Evolutionary conservation across 2,888 invertebrate species (phyloP), one percentile per base, ranked within the genome.

Genomic region (Ypsolopha sequella): DNA sequence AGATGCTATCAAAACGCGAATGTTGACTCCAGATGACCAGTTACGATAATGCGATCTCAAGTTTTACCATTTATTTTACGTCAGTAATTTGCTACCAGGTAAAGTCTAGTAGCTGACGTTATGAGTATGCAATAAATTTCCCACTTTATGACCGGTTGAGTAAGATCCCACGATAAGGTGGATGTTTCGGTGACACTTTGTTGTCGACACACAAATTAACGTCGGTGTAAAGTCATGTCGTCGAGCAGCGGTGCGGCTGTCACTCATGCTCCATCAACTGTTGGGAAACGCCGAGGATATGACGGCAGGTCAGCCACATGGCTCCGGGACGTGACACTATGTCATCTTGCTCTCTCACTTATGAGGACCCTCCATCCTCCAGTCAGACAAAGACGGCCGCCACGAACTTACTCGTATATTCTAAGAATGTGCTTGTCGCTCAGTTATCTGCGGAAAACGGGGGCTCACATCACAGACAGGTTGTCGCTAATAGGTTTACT

Each of bases 231-330:
- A 71, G 85, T 82, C 78, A 82, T 73, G 68, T 79, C 80, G 77
- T 63, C 68, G 65, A 68, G 62, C 64, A 56, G 66, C 65, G 64
- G 62, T 63, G 64, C 69, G 70, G 73, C 72, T 82, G 87, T 82
- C 86, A 82, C 80, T 87, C 87, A 87, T 85, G 84, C 81, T 79
- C 76, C 84, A 87, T 87, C 86, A 86, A 86, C 78, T 81, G 80
- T 76, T 81, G 76, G 79, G 80, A 78, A 75, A 78, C 71, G 70
- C 74, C 70, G 70, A 76, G 72, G 75, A 73, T 80, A 80, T 84
- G 82, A 81, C 76, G 76, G 61, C 72, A 75, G 82, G 84, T 85
- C 84, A 85, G 71, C 80, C 82, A 82, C 70, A 81, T 82, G 84
- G 73, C 38, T 65, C 69, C 62, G 55, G 68, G 73, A 80, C 80